These are phyloP conservation scores for Albula glossodonta DNA, from an alignment of 2,113 vertebrate genomes.

Conservation along the genomic window DNA sequence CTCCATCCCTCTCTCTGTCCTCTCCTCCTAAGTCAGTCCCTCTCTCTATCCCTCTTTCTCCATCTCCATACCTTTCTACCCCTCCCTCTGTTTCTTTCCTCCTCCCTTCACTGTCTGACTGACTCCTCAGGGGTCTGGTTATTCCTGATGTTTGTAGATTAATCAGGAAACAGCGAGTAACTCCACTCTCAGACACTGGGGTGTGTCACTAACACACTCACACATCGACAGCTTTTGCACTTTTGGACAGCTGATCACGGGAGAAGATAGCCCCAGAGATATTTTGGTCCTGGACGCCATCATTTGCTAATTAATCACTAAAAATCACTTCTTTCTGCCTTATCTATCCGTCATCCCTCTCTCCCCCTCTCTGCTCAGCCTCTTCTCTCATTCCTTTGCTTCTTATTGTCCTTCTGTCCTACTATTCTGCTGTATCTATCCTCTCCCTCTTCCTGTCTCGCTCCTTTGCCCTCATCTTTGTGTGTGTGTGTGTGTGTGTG, in stretches of 20 bases:
- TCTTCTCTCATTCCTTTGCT: not conserved
- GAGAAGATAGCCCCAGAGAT: not conserved
- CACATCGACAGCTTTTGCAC: too few species aligned
- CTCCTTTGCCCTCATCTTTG: not conserved
- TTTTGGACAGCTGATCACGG: too few species aligned
- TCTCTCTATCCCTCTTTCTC: not conserved
- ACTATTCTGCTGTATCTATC: not conserved
- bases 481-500: not conserved
- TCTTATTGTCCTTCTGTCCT: not conserved
- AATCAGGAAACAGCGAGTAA: too few species aligned
- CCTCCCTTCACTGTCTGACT: not conserved
- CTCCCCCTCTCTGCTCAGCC: slow-evolving; percentile 1
- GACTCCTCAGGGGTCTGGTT: not conserved
- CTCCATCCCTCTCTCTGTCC: not conserved
- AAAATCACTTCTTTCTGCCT: not conserved
- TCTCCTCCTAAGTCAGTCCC: not conserved
- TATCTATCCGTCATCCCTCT: not conserved
- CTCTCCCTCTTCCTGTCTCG: not conserved
- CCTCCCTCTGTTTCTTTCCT: not conserved
- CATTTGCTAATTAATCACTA: not conserved
- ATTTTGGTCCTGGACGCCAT: not conserved
- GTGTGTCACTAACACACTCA: too few species aligned
- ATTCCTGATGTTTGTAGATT: not conserved
- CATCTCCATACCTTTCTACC: not conserved
- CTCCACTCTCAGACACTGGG: too few species aligned